Conservation (phyloP, 2,888 invertebrate genomes). For the Neoaliturus tenellus region DNA sequence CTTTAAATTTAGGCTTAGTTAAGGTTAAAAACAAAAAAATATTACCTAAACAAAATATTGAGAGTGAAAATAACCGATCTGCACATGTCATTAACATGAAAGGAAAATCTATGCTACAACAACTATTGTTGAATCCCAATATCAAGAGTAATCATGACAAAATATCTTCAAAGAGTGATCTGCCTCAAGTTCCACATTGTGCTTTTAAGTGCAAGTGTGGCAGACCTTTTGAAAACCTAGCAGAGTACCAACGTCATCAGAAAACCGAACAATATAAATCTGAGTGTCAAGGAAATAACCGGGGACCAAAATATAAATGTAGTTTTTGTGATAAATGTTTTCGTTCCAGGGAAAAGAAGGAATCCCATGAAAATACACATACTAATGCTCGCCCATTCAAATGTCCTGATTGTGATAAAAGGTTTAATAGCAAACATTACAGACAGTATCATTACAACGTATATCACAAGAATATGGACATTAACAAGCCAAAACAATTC, state of each 20-base stretch:
- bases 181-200: neutral
- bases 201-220: neutral
- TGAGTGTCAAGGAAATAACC: neutral
- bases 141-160: too few relatives aligned
- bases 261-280: too few relatives aligned
- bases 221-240: neutral
- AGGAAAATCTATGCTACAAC: too few relatives aligned
- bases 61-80: too few relatives aligned
- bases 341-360: neutral
- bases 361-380: neutral
- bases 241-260: neutral
- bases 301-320: neutral
- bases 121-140: too few relatives aligned
- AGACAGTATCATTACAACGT: too few relatives aligned
- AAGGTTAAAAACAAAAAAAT: too few relatives aligned
- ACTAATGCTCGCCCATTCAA: conserved; percentile 1
- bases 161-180: neutral
- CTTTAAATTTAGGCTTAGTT: too few relatives aligned
- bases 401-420: neutral
- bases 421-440: neutral
- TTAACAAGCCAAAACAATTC: neutral
- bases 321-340: neutral
- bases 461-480: neutral
- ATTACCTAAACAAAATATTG: too few relatives aligned
- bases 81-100: too few relatives aligned